Base-by-base conservation (phyloP, 2,888 invertebrate species). In the Phyto melanocephala region DNA sequence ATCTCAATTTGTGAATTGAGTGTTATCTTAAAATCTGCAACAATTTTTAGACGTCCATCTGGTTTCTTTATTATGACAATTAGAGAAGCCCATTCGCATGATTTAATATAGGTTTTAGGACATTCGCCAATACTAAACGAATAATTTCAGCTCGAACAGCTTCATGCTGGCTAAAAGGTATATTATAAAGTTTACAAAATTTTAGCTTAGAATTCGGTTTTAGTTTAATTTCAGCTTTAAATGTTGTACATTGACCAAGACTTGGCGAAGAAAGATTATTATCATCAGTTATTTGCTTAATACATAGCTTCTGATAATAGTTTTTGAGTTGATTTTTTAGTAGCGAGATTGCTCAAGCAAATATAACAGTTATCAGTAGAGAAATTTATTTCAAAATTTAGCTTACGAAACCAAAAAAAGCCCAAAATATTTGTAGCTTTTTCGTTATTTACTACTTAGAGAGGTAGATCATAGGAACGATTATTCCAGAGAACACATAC, bases 1-100 rank as follows among this genome's bases (percentile, higher is more conserved):
- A 60, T 15, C n/a, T 60, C 58, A 22, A 58, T 37, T 58, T 58
- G 58, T 20, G 20, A 58, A 37, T 58, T 58, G 20, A 58, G 40
- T 40, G 20, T 17, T 13, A 58, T 37, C 17, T 37, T 58, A 13
- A 58, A 58, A 58, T 58, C 37, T 37, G 58, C 58, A 6, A 35
- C 37, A 58, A 58, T 58, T 37, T 15, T n/a, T 3, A 42, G 42
- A 15, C 42, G 42, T 10, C 42, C 15, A 42, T 42, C 58, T 4
- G 37, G 37, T 20, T 37, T 58, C 17, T 37, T 37, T 20, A 58
- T 13, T 37, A 58, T 37, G 10, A 56, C 56, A 11, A 35, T 56
- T 17, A 35, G 56, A 22, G 56, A 2, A 33, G 35, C 56, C 35
- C 58, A 58, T 35, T 58, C 37, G 37, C 35, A 37, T 11, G 58